Conservation (phyloP, 2,888 invertebrate genomes). For the Coleophora deauratella region DNA sequence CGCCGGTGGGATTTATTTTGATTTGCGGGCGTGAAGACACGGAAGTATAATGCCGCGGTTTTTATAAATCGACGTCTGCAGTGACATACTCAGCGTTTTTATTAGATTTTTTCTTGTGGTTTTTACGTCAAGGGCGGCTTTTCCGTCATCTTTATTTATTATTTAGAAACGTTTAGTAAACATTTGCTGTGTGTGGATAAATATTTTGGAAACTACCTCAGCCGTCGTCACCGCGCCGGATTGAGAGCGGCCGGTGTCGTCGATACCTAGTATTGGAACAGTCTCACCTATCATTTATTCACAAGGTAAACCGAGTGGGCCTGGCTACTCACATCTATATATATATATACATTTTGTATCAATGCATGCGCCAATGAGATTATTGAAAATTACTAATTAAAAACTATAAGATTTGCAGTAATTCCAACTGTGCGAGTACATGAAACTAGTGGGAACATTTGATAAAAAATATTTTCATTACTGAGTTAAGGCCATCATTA, state of each 20-base stretch:
- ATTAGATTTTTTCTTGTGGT: conserved; percentile 19
- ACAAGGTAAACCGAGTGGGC: conserved; percentile 28
- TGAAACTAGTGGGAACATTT: no score
- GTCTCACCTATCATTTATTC: conserved; percentile 48
- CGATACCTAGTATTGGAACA: conserved; percentile 23
- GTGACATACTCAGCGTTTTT: conserved; percentile 39
- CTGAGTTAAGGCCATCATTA: no score
- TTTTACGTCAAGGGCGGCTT: conserved; percentile 45
- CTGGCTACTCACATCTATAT: no score
- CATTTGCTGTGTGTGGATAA: conserved; percentile 35
- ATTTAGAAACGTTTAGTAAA: conserved; percentile 52
- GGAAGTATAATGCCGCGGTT: conserved; percentile 31
- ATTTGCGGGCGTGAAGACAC: conserved; percentile 29
- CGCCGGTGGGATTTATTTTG: conserved; percentile 39
- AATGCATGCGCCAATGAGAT: no score
- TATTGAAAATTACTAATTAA: no score
- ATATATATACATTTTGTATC: no score
- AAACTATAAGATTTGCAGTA: no score
- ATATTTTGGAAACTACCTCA: conserved; percentile 50
- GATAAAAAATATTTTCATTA: no score
- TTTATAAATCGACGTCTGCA: conserved; percentile 36
- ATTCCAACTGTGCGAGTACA: no score
- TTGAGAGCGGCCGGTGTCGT: no score
- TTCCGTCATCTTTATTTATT: conserved; percentile 56
- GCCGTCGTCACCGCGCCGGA: conserved; percentile 20